phyloP scores from a whole-genome alignment of 2,797 vertebrate species.

The Mionectes olivaceus region DNA sequence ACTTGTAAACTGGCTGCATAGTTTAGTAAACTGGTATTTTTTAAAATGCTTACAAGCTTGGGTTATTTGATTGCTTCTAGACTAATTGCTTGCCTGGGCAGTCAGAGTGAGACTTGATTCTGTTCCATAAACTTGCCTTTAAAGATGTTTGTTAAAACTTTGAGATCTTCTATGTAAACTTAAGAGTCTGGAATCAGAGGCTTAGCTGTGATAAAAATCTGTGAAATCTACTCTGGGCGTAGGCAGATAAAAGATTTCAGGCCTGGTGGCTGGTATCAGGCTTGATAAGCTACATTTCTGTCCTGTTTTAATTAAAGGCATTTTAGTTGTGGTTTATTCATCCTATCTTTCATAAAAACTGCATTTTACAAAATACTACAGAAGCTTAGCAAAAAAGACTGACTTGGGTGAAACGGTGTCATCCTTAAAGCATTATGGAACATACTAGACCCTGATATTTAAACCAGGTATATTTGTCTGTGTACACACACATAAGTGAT shows the following conservation, averaged over 20 bases:
- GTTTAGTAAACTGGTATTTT: constrained; percentile 5
- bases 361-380: neutral
- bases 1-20: neutral
- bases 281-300: neutral
- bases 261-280: neutral
- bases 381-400: neutral
- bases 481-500: neutral
- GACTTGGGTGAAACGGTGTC: neutral
- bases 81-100: neutral
- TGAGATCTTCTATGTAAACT: neutral
- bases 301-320: neutral
- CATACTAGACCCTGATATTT: neutral
- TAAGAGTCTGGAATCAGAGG: neutral
- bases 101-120: neutral
- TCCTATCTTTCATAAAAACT: neutral
- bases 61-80: neutral
- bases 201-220: constrained; percentile 8
- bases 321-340: neutral
- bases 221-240: neutral
- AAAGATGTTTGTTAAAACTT: constrained; percentile 26
- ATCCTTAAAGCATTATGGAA: neutral
- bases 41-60: neutral
- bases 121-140: constrained; percentile 20
- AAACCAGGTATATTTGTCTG: neutral
- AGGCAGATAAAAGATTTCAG: constrained; percentile 2